Base-by-base conservation (phyloP, 1,140 invertebrate genomes). In the Aplysia californica region DNA sequence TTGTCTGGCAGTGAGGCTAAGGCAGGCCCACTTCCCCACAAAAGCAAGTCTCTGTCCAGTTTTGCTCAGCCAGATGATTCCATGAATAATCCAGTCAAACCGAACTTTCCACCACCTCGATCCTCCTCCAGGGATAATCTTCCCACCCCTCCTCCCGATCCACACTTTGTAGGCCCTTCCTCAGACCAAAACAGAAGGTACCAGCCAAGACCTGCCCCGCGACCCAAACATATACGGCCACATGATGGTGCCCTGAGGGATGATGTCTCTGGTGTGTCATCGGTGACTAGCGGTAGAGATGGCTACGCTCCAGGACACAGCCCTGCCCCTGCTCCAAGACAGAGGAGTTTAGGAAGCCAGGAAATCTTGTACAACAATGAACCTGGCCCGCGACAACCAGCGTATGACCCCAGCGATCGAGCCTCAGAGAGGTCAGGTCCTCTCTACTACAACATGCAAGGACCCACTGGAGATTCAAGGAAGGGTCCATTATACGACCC, bases 61-160 rank as follows among this genome's bases (percentile, higher is more conserved):
- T 86, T 85, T 61, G 79, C 74, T 58, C 76, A 80, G 26, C 80
- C 78, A 20, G 79, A 81, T 29, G 69, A 41, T 56, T 77, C 80
- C 1, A n/a, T 66, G 0, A 36, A 69, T 38, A 26, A 72, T 35
- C 75, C 80, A 38, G 55, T 64, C 3, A 76, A 77, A 64, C 61
- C 39, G 31, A 72, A 76, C 21, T 76, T 77, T 44, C 72, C 41
- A 2, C 61, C n/a, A 36, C 76, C 26, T 70, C 75, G 71, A 66
- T 44, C 3, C n/a, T 31, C 39, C 21, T 33, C 61, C 1, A 76
- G 65, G 23, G 44, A 39, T 41, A 44, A 77, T 29, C 72, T 81
- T 5, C 75, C 75, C 10, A 71, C 75, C 20, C 79, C 79, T 18
- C 76, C 79, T n/a, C 74, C 77, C 15, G 68, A 67, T 23, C 75